Percentiles rank a stretch among this genome's conserved stretches.
Conservation (phyloP, 1,140 invertebrate genomes). For the Cataglyphis hispanica region DNA sequence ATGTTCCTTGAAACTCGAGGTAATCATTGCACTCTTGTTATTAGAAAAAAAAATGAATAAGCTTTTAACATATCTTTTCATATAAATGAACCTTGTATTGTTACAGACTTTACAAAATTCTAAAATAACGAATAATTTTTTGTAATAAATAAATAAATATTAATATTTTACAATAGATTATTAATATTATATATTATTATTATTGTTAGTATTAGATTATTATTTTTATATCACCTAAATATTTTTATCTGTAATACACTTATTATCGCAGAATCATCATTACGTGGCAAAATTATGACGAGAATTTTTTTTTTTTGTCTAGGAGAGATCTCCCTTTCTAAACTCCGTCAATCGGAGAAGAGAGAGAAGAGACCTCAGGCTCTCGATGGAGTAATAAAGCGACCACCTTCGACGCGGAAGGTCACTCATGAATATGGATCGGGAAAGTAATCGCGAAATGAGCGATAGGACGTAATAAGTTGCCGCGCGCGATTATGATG, state of each 20-base stretch:
- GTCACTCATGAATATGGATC: constrained; percentile 63
- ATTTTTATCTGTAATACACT: background rate
- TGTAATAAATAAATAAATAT: too few relatives aligned
- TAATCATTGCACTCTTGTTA: background rate
- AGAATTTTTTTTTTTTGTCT: background rate
- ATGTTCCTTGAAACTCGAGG: background rate
- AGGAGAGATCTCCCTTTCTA: constrained; percentile 19
- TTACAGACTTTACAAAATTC: background rate
- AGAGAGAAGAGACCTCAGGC: background rate
- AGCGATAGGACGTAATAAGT: constrained; percentile 63
- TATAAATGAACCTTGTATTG: background rate
- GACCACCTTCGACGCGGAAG: constrained; percentile 11
- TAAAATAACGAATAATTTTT: background rate
- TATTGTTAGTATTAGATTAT: too few relatives aligned
- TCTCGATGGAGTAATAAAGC: constrained; percentile 34
- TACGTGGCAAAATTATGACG: too few relatives aligned
- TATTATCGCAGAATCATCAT: background rate
- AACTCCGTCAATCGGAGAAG: constrained; percentile 18
- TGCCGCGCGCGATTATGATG: constrained; percentile 63
- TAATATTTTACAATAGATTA: background rate
- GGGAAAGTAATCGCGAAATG: constrained; percentile 62
- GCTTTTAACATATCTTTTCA: background rate
- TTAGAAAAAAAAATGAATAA: background rate
- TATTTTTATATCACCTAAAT: background rate
- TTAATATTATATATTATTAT: background rate